These are phyloP conservation scores for Babyrousa celebensis DNA, from an alignment of 2,797 vertebrate genomes.

Conservation along the genomic window DNA sequence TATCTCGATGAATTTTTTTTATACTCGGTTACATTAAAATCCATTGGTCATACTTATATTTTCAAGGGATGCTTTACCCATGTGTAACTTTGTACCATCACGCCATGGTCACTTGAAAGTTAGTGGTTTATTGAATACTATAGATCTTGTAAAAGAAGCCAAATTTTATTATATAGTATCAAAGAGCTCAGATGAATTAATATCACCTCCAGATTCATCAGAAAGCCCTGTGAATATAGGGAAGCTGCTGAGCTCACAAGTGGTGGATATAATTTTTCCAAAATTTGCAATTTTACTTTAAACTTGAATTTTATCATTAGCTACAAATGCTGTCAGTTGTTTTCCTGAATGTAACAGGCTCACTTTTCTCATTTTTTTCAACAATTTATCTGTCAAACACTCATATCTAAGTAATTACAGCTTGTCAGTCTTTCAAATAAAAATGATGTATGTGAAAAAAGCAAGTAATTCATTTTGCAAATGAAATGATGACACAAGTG, in stretches of 20 bases:
- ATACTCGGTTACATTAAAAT: not conserved
- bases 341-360: not conserved
- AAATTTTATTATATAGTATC: not conserved
- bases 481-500: rapidly evolving
- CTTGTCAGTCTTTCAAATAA: not conserved
- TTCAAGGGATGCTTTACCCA: not conserved
- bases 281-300: not conserved
- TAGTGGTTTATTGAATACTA: not conserved
- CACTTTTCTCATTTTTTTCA: not conserved
- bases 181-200: not conserved
- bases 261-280: not conserved
- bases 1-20: not conserved
- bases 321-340: not conserved
- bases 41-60: not conserved
- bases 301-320: not conserved
- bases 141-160: not conserved
- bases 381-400: not conserved
- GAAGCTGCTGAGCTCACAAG: not conserved
- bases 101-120: not conserved
- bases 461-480: not conserved
- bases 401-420: not conserved
- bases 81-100: not conserved
- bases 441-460: not conserved
- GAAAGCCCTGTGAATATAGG: not conserved
- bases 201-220: not conserved